Evolutionary conservation across 2,797 vertebrate genomes (phyloP).

Genomic region (Euthynnus affinis): DNA sequence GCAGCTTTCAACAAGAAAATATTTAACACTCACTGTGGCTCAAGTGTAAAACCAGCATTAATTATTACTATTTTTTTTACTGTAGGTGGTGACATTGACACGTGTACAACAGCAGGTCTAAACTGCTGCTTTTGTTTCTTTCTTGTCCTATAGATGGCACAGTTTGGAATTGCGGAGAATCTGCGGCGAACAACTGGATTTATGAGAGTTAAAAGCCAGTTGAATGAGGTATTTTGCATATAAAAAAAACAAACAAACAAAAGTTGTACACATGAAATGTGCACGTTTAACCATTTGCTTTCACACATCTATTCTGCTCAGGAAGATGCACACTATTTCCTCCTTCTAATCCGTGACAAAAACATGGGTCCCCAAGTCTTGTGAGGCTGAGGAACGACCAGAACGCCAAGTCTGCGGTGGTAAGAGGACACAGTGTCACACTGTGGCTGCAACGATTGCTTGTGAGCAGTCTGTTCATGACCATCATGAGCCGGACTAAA

Average conservation of each 20-base stretch:
- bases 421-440: constrained; percentile 26
- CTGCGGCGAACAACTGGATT: neutral
- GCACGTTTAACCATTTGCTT: constrained; percentile 7
- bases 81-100: neutral
- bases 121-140: constrained; percentile 1
- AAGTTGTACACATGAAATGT: neutral
- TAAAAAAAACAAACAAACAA: neutral
- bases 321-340: constrained; percentile 41
- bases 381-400: constrained; percentile 91
- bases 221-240: neutral
- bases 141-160: neutral
- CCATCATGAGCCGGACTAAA: constrained; percentile 77
- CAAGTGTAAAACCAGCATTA: no score
- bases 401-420: constrained; percentile 82
- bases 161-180: neutral
- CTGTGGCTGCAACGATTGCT: constrained; percentile 28
- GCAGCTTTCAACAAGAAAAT: constrained; percentile 11
- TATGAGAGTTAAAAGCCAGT: neutral
- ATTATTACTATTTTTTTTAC: neutral
- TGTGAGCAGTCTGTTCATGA: constrained; percentile 30
- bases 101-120: neutral
- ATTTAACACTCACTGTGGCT: neutral
- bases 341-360: constrained; percentile 89
- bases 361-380: constrained; percentile 97
- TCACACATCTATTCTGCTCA: constrained; percentile 7